These are phyloP conservation scores for Hypothenemus hampei DNA, from an alignment of 1,140 invertebrate species.

Conservation along the genomic window DNA sequence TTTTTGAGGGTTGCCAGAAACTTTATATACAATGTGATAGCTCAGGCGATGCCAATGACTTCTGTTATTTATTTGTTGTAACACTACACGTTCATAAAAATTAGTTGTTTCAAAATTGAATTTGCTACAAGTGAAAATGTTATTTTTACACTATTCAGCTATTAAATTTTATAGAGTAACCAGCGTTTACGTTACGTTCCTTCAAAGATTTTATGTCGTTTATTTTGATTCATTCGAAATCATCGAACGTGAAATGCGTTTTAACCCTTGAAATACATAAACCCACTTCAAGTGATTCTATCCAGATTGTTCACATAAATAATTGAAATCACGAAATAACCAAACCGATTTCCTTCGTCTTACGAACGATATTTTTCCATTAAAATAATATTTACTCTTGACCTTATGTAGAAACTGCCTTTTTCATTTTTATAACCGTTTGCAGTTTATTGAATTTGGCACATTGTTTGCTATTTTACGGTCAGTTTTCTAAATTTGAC, in stretches of 20 bases:
- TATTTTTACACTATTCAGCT: not conserved
- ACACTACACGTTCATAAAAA: constrained; percentile 8
- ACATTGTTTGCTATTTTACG: constrained; percentile 17
- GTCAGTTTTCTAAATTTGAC: constrained; percentile 9
- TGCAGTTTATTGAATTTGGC: constrained; percentile 17
- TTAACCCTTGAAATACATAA: too few relatives aligned
- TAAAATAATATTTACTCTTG: constrained; percentile 13
- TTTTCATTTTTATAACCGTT: constrained; percentile 20
- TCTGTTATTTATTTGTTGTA: constrained; percentile 18
- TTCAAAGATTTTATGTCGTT: not conserved
- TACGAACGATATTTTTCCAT: constrained; percentile 8
- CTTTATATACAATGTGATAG: constrained; percentile 13
- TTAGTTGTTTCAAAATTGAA: constrained; percentile 2
- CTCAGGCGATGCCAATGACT: constrained; percentile 17
- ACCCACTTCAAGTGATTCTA: not conserved
- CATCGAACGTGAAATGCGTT: too few relatives aligned
- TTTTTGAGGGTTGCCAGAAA: constrained; percentile 14
- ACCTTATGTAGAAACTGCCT: constrained; percentile 11
- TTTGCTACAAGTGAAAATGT: not conserved
- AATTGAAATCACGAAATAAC: constrained; percentile 5
- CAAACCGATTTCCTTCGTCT: not conserved
- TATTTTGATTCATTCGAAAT: too few relatives aligned
- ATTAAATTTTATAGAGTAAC: constrained; percentile 2
- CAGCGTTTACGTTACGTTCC: not conserved
- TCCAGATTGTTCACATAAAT: not conserved